Evolutionary conservation across 37 sponge, comb jelly and placozoan species (phyloP), one percentile per base, ranked within the genome.

Genomic region (Haliclona indistincta): DNA sequence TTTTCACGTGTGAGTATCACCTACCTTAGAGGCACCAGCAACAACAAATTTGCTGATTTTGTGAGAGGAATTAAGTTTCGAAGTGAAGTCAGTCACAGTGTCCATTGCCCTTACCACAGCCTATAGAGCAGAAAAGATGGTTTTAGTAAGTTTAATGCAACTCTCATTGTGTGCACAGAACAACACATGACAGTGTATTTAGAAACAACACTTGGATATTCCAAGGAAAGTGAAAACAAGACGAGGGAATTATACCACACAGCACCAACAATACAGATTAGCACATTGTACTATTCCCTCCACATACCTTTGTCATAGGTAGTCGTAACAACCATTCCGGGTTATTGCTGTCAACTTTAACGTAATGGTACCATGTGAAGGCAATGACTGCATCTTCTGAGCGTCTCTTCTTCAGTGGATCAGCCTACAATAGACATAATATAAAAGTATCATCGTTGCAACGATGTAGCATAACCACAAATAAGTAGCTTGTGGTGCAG

Each of bases 261-360:
- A 47, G 49, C 8, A 47, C 8, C 8, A 47, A 47, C 8, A 47
- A 47, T 8, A 47, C 49, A 47, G 49, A 47, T 13, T 13, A 47
- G 49, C 13, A 8, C 13, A 47, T 47, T 47, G 13, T 47, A 17
- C 8, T 47, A 17, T 17, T 47, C 13, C 11, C 25, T 58, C 4
- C 22, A 34, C 7, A 26, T 37, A 89, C 94, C 81, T 95, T 95
- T n/a, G 96, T 95, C 96, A 95, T 95, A 32, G 96, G 96, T 2
- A 95, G 78, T 41, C 92, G 30, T 3, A 82, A 67, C 8, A 95
- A 68, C 54, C 87, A 95, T 23, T 95, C 96, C 0, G 92, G 92
- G n/a, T 86, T 43, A 43, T 77, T 74, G 6, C 84, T 43, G 43
- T 95, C 62, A 20, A 51, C 55, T n/a, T 76, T 7, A 26, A 81